Evolutionary conservation across 1,140 invertebrate genomes (phyloP).

Genomic region (Drosophila kepulauana): DNA sequence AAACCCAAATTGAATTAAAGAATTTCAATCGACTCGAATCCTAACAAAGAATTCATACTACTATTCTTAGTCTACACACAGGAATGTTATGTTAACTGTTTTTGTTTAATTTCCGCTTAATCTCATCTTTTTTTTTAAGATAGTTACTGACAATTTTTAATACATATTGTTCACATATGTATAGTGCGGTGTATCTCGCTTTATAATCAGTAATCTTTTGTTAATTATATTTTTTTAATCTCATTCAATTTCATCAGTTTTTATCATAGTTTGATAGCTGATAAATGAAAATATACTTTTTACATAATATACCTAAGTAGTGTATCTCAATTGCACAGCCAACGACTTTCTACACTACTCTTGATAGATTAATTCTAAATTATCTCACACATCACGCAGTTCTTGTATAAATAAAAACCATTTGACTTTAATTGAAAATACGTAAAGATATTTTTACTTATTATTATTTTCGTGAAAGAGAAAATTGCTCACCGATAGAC

Average conservation of each 20-base stretch:
- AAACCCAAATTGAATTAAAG: conserved; percentile 53
- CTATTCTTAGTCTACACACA: conserved; percentile 6
- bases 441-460: not conserved
- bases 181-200: no score
- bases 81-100: conserved; percentile 10
- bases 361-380: not conserved
- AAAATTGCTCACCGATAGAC: no score
- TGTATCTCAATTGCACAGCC: conserved; percentile 10
- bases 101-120: not conserved
- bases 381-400: not conserved
- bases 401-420: conserved; percentile 1
- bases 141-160: no score
- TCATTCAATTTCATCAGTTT: not conserved
- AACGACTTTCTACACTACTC: not conserved
- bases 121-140: not conserved
- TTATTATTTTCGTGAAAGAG: no score
- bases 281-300: not conserved
- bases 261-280: not conserved
- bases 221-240: conserved; percentile 12
- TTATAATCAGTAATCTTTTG: conserved; percentile 6
- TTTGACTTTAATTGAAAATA: not conserved
- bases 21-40: not conserved
- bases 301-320: not conserved
- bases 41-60: not conserved
- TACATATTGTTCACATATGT: no score